Base-by-base conservation (phyloP, 2,113 vertebrate genomes). In the Chionomys nivalis region DNA sequence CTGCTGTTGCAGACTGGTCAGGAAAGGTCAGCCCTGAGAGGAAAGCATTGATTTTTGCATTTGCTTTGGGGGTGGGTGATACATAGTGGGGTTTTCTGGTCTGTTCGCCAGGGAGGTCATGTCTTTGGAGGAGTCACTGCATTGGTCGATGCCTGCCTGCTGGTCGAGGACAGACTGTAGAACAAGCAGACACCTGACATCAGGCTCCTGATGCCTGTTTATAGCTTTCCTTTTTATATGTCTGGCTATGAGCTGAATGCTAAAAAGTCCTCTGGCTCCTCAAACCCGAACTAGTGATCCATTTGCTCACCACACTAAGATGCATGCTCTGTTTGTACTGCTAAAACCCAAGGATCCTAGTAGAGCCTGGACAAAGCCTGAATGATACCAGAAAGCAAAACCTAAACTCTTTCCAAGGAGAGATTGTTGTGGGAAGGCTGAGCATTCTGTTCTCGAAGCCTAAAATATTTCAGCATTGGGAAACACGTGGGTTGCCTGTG, bases 31-130 rank as follows among this genome's bases (percentile, higher is more conserved):
- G 63, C 12, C 33, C 66, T 6, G 49, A 73, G 70, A 58, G 26
- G 47, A 85, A 63, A 90, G 72, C 81, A 82, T 70, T 88, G 96
- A 90, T 93, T 89, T 89, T 87, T 94, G 42, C 90, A 66, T 89
- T 94, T 92, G 90, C 70, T 94, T 61, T 39, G n/a, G 12, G 72
- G n/a, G 75, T 55, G 86, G 44, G 75, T 55, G 86, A 92, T 90
- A 39, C 87, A 82, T 0, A 0, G 83, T 28, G 31, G 89, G 52
- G 76, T 58, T 94, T 95, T 94, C 68, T 63, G 31, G 63, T 49
- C 82, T 83, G 42, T 49, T 49, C 55, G 36, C 24, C 2, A 7
- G 65, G 49, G 58, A 86, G 42, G 55, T 65, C 0, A 2, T 17
- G 70, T 42, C 36, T 68, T 78, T 72, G 17, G 52, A 61, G 73